A percentile compares a stretch with the other conserved stretches of the same genome.
These are phyloP conservation scores for Leucozona laternaria DNA, from an alignment of 2,888 invertebrate species.

Conservation along the genomic window DNA sequence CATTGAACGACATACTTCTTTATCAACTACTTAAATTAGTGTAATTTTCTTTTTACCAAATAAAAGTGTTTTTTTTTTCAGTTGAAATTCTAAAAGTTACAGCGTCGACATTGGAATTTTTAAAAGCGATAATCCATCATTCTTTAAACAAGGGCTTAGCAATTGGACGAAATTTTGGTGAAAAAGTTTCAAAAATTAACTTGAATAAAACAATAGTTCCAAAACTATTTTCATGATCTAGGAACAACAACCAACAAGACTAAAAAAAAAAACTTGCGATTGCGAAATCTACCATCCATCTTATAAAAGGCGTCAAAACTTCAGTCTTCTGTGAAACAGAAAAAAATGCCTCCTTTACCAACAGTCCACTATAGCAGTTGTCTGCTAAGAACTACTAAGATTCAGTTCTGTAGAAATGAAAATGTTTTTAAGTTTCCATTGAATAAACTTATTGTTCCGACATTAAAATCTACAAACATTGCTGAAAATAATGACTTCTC, in stretches of 20 bases:
- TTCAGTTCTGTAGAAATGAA: background rate
- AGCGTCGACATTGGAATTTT: background rate
- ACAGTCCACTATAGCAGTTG: background rate
- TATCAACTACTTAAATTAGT: background rate
- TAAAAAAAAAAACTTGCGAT: background rate
- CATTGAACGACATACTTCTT: no score
- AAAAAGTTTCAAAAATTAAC: background rate
- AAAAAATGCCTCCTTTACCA: background rate
- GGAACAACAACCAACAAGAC: background rate
- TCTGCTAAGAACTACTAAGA: background rate
- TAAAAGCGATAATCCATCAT: background rate
- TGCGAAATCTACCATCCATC: background rate
- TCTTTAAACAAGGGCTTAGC: background rate
- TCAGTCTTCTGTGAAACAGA: background rate
- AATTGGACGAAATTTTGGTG: background rate
- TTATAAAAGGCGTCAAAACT: background rate
- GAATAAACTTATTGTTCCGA: constrained; percentile 12
- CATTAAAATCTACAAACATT: background rate
- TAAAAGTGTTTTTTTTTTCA: background rate
- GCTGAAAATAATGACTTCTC: constrained; percentile 12
- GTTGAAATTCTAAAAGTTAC: background rate
- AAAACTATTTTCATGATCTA: background rate
- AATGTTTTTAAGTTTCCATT: background rate
- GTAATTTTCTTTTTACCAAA: background rate
- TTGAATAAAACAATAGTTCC: background rate